Evolutionary conservation across 1,140 invertebrate genomes (phyloP), one percentile per base, ranked within the genome.

Genomic region (Lamellibrachia luymesi): DNA sequence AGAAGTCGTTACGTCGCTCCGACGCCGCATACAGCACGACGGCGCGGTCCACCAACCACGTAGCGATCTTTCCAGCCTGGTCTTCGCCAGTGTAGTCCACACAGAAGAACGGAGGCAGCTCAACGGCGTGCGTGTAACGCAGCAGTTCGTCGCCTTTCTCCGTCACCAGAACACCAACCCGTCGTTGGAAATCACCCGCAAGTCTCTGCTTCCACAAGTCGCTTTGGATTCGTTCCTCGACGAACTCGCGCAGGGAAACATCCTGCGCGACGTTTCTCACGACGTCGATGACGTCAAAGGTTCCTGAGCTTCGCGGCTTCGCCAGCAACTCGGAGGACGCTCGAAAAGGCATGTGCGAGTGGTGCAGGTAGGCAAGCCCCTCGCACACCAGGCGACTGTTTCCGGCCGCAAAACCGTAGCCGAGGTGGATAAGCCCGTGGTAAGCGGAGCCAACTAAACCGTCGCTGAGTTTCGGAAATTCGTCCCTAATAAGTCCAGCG

Each of bases 281-380:
- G 7, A 91, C 93, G 17, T 93, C 93, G 25, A 91, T 10, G 50
- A 93, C 38, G 2, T 93, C 90, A 17, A 22, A n/a, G 5, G 7
- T 50, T 51, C 93, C 93, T 8, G 27, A 50, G 49, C 93, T 90
- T 22, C 92, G 50, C 22, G 80, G 49, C 17, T 6, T 89, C 22
- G 89, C 80, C 17, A 91, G 27, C 25, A 27, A 6, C 50, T 8
- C 7, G 27, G 89, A 8, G 50, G 92, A 56, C 8, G 56, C 22
- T 27, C 51, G 50, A 1, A 93, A 22, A 4, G 93, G 93, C 50
- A 93, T 4, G 90, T 91, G 51, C 27, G 90, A 93, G 90, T 93
- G 89, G 50, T 90, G 89, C 89, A 93, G 52, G 90, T 93, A 93
- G n/a, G 90, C 90, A 25, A 93, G 90, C 25, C 93, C 93, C 56